These are phyloP conservation scores for Catagonus wagneri DNA, from an alignment of 2,113 vertebrate species.

Conservation along the genomic window DNA sequence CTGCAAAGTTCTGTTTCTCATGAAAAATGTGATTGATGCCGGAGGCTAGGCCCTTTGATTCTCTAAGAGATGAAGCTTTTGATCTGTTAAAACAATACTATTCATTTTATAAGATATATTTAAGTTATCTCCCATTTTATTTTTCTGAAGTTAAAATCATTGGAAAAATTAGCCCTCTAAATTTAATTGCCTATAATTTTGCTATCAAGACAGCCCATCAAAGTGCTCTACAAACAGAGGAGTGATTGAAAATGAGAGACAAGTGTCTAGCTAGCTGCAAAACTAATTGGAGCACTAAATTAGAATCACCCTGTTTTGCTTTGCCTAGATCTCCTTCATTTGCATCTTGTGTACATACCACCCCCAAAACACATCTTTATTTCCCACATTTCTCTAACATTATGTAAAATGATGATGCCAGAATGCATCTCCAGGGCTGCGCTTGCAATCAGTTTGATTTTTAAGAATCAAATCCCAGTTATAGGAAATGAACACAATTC, in stretches of 20 bases:
- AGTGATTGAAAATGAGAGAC: conserved; percentile 77
- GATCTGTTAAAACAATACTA: conserved; percentile 21
- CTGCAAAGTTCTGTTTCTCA: conserved; percentile 74
- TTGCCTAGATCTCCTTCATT: conserved; percentile 68
- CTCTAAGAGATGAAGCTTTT: conserved; percentile 44
- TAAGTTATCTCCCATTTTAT: conserved; percentile 66
- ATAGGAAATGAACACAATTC: conserved; percentile 63
- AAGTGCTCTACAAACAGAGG: conserved; percentile 69
- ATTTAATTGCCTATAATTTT: conserved; percentile 82
- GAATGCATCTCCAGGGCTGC: conserved; percentile 29
- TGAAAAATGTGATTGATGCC: conserved; percentile 68
- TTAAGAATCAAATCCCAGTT: conserved; percentile 46
- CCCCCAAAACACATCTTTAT: background rate
- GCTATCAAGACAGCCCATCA: conserved; percentile 80
- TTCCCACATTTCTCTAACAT: conserved; percentile 29
- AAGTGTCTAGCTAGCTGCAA: conserved; percentile 76
- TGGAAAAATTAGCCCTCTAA: conserved; percentile 79
- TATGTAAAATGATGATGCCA: conserved; percentile 45
- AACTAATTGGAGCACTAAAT: conserved; percentile 72
- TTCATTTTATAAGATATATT: conserved; percentile 67
- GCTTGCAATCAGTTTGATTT: conserved; percentile 68
- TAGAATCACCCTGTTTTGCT: conserved; percentile 65
- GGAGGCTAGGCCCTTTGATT: background rate
- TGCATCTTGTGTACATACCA: conserved; percentile 68
- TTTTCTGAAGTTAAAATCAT: conserved; percentile 65